These are phyloP conservation scores for Felis chaus DNA, from an alignment of 2,113 vertebrate species.

Conservation along the genomic window DNA sequence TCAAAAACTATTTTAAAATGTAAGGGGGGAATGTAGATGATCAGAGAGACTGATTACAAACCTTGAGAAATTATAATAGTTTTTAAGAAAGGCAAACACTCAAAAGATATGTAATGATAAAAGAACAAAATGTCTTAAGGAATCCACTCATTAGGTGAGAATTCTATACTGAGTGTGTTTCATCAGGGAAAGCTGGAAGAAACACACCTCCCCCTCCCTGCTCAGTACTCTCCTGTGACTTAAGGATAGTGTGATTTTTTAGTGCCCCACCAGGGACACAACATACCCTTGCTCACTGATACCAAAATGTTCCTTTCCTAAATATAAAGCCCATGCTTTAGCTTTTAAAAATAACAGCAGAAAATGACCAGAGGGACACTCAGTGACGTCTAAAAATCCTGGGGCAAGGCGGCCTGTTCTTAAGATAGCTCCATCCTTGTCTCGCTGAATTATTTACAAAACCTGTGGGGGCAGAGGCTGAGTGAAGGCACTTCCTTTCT, in stretches of 20 bases:
- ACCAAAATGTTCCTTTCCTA: not conserved
- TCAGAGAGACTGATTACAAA: not conserved
- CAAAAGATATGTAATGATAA: not conserved
- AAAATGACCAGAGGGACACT: not conserved
- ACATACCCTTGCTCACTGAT: not conserved
- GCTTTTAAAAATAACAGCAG: not conserved
- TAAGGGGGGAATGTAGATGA: not conserved
- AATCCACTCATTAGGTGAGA: not conserved
- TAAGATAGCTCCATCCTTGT: slow-evolving; percentile 43
- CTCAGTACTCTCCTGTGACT: rapidly evolving
- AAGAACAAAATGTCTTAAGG: not conserved
- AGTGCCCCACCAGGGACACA: not conserved
- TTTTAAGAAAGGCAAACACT: not conserved
- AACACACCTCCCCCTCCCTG: rapidly evolving
- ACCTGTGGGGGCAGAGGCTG: not conserved
- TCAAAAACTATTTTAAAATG: not conserved
- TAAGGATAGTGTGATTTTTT: not conserved
- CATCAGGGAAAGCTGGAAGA: not conserved
- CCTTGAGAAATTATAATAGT: not conserved
- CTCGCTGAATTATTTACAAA: slow-evolving; percentile 66
- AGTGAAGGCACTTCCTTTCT: not conserved
- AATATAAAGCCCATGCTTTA: not conserved
- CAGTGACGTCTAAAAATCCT: not conserved
- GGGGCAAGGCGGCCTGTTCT: not conserved
- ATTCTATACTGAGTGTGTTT: not conserved